These are phyloP conservation scores for Oscheius sp. DNA, from an alignment of 2,888 invertebrate genomes.

Conservation along the genomic window DNA sequence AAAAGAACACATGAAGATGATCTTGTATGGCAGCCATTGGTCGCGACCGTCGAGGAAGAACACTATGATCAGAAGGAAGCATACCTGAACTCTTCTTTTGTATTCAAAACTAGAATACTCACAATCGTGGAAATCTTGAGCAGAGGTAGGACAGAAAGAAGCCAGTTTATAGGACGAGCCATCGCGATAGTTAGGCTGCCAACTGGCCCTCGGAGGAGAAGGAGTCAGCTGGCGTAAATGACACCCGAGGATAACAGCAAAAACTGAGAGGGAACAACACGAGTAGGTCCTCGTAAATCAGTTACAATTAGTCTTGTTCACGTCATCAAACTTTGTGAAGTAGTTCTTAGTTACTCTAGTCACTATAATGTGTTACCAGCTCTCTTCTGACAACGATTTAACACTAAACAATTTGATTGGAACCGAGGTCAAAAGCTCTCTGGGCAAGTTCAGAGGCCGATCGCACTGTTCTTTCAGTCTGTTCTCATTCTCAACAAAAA, in stretches of 20 bases:
- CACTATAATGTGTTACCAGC: no score
- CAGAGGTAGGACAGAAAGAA: conserved; percentile 29
- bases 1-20: conserved; percentile 21
- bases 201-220: conserved; percentile 11
- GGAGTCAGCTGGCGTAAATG: conserved; percentile 21
- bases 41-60: conserved; percentile 38
- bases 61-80: conserved; percentile 24
- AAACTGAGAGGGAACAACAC: neutral
- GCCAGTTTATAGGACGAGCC: conserved; percentile 36
- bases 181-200: conserved; percentile 20
- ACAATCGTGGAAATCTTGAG: conserved; percentile 31
- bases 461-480: neutral
- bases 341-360: no score
- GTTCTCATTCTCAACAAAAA: no score
- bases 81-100: conserved; percentile 5
- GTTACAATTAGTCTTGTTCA: no score
- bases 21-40: conserved; percentile 33
- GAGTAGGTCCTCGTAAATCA: no score
- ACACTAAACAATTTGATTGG: no score
- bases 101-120: neutral
- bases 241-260: neutral
- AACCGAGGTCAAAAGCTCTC: no score
- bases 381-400: no score
- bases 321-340: no score
- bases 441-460: no score